Evolutionary conservation across 2,797 vertebrate species (phyloP), one percentile per base, ranked within the genome.

Genomic region (Tragopan temminckii): DNA sequence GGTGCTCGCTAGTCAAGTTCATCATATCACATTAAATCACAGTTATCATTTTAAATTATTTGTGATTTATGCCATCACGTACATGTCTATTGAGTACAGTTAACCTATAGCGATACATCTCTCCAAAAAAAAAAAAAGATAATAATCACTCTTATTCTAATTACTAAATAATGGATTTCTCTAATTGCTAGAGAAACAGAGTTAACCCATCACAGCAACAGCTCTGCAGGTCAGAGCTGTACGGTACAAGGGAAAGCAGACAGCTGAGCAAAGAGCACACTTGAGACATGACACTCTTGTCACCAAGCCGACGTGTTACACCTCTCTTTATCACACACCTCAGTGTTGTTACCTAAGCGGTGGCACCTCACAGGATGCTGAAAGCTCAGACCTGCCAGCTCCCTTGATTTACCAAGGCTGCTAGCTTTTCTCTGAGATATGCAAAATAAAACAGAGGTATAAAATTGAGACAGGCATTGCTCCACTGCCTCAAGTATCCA

Each of bases 131-230:
- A 21, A 14, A 53, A 61, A 72, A 23, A 24, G 25, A 12, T n/a
- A 55, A 55, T n/a, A 55, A n/a, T 50, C 43, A 38, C 53, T 53
- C n/a, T 38, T 7, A 0, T 75, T 80, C 75, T 80, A 90, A 87
- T 91, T 71, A 80, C 53, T 18, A 85, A 87, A 87, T 48, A 80
- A 62, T 38, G 77, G 52, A 80, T 69, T 84, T 80, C 67, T 64
- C 46, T 80, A 78, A 94, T 77, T 88, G 80, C 59, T 81, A 36
- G 55, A 68, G 75, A 81, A 86, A 88, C 61, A 88, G 78, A 84
- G 61, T 57, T 94, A 84, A 86, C 70, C 48, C 17, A 6, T n/a
- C 33, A 35, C 8, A 72, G 58, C 70, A 81, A 50, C 45, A 69
- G 1, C 23, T 7, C 83, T 57, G 40, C 25, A 48, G 84, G 79